Conservation (phyloP, 2,888 invertebrate genomes). For the Tipula vernalis region DNA sequence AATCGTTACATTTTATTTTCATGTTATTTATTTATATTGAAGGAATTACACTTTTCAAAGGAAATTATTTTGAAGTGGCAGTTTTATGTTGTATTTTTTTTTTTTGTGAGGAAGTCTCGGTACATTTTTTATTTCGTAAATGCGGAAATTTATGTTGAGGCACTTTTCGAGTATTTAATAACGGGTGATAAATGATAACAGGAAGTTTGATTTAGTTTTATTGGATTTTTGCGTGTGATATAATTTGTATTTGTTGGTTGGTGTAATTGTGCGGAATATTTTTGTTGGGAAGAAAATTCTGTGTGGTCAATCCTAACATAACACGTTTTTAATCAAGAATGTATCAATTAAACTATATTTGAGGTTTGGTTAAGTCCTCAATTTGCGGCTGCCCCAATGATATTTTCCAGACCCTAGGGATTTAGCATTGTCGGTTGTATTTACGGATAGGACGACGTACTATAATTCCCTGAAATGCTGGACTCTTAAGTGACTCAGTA, state of each 20-base stretch:
- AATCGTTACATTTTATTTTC: background rate
- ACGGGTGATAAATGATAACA: background rate
- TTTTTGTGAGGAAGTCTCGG: background rate
- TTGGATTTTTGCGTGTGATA: background rate
- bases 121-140: background rate
- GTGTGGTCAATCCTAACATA: too few species aligned
- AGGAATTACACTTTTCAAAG: background rate
- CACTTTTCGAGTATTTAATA: background rate
- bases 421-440: too few species aligned
- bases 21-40: background rate
- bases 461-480: too few species aligned
- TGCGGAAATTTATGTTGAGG: background rate
- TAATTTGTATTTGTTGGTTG: background rate
- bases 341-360: too few species aligned
- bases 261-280: background rate
- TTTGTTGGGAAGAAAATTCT: background rate
- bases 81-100: background rate
- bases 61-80: background rate
- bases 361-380: too few species aligned
- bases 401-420: too few species aligned
- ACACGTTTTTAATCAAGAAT: too few species aligned
- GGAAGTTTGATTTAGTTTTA: background rate
- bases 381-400: too few species aligned
- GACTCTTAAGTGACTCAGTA: too few species aligned
- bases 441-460: too few species aligned